Conservation (phyloP, 2,888 invertebrate genomes). For the Notocelia uddmanniana region DNA sequence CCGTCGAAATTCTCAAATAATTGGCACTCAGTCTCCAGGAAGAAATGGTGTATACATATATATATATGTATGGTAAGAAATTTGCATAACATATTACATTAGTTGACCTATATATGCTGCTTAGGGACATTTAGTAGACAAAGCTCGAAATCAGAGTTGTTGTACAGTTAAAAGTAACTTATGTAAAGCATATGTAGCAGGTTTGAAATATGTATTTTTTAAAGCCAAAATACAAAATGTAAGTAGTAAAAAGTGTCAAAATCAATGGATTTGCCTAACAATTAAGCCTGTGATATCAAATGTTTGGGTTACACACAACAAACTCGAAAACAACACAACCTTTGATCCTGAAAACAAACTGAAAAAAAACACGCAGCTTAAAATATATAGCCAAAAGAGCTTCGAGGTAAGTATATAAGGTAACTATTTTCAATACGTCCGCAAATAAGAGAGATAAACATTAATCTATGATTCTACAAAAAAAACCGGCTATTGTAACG, state of each 20-base stretch:
- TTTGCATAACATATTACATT: background rate
- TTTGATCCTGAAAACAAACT: background rate
- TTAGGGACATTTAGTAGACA: background rate
- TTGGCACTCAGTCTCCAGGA: background rate
- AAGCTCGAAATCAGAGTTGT: background rate
- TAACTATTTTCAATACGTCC: constrained; percentile 10
- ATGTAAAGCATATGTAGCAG: background rate
- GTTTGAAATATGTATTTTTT: background rate
- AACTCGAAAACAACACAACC: background rate
- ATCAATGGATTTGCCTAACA: background rate
- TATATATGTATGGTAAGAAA: background rate
- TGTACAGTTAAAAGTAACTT: background rate
- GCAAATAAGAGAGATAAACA: background rate
- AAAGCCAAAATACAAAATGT: background rate
- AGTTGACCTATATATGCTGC: background rate
- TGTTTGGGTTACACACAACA: constrained; percentile 23
- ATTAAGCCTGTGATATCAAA: background rate
- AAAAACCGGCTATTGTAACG: background rate
- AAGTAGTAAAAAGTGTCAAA: background rate
- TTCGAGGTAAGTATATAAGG: constrained; percentile 13
- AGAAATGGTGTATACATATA: background rate
- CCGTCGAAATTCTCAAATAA: background rate
- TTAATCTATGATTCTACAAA: too few species aligned
- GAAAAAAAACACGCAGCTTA: background rate
- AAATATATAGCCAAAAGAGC: constrained; percentile 5